phyloP scores from a whole-genome alignment of 2,797 vertebrate genomes.

The Botia kubotai region DNA sequence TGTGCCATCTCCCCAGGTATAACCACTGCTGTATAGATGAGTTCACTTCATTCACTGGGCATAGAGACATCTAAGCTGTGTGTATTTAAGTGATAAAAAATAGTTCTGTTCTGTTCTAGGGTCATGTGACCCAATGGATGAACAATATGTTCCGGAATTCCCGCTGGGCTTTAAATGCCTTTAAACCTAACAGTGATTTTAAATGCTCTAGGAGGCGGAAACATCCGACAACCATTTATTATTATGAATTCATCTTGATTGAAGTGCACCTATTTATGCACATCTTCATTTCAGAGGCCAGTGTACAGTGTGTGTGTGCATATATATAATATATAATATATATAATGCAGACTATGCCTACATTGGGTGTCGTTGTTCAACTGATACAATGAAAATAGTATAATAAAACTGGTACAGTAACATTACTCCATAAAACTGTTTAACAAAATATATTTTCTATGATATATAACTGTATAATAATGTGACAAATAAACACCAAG shows the following conservation, averaged over 20 bases:
- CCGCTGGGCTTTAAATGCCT: constrained; percentile 25
- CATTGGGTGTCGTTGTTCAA: too few relatives aligned
- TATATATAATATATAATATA: too few relatives aligned
- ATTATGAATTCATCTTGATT: neutral
- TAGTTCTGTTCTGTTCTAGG: neutral
- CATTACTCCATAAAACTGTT: too few relatives aligned
- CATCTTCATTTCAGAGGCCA: too few relatives aligned
- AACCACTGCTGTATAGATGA: neutral
- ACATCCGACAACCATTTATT: neutral
- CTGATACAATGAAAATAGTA: too few relatives aligned
- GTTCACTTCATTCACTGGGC: constrained; percentile 36
- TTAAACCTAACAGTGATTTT: constrained; percentile 8
- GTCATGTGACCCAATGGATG: neutral
- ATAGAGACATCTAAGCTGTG: constrained; percentile 40
- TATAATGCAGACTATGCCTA: too few relatives aligned
- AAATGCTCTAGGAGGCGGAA: neutral
- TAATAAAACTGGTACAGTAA: too few relatives aligned
- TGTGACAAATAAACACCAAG: neutral
- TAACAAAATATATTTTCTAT: too few relatives aligned
- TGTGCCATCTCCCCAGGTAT: constrained; percentile 12
- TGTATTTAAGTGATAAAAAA: neutral
- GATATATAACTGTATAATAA: too few relatives aligned
- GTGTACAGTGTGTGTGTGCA: too few relatives aligned
- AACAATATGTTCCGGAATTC: constrained; percentile 2
- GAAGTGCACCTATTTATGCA: too few relatives aligned